Evolutionary conservation across 1,140 invertebrate species (phyloP), one percentile per base, ranked within the genome.

Genomic region (Melitaea cinxia): DNA sequence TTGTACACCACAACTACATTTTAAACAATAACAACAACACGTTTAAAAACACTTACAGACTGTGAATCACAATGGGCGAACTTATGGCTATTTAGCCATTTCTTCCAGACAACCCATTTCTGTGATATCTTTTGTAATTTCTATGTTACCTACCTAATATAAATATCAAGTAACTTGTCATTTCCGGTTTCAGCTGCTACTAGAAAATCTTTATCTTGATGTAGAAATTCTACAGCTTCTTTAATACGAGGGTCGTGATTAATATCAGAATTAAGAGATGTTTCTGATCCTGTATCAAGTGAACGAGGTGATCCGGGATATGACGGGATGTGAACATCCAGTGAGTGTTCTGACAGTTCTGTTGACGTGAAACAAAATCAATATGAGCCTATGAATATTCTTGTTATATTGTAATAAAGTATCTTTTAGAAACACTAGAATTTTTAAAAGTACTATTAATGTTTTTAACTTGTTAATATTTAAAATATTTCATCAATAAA

Each of bases 161-260:
- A 50, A 23, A 70, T 72, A 47, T 80, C 65, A 15, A 86, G 63
- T 17, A 74, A 55, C 9, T 70, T 69, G 39, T 75, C 64, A 58
- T 85, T 80, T 14, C 83, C 83, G 15, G 68, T 72, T 73, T 86
- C 85, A 30, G 83, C 84, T 59, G 83, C 81, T 2, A 80, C 55
- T 12, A 88, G 68, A 33, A 86, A 78, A 10, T 84, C 79, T 52
- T 79, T 77, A 50, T 88, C 85, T 57, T 61, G 58, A 50, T 85
- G 78, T 4, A 88, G 66, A 50, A 82, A 82, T 14, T 81, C 71
- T 2, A 84, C 53, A 33, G 81, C 83, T 63, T 73, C 56, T 55
- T 68, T 72, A 24, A 79, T 52, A 37, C 70, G 49, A 15, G 57
- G 23, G 55, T 77, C 54, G 26, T 58, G 49, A 15, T 66, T 3